These are phyloP conservation scores for Donacobius atricapilla DNA, from an alignment of 2,113 vertebrate species.

Conservation along the genomic window DNA sequence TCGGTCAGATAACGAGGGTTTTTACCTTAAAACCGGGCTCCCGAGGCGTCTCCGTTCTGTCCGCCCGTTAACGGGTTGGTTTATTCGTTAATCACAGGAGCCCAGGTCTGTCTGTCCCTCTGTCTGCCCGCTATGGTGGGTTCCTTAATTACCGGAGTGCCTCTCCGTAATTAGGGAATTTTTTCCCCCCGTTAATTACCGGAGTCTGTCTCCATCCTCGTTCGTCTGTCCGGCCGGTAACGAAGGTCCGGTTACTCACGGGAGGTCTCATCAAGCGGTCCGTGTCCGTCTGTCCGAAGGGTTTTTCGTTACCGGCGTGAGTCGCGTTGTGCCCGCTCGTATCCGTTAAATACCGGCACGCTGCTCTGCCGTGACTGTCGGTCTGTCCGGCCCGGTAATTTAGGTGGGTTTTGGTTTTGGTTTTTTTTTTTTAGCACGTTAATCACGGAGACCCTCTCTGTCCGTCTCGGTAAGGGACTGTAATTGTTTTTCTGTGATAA, in stretches of 20 bases:
- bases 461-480: not conserved
- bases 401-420: rapidly evolving
- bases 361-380: not conserved
- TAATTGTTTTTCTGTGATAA: not conserved
- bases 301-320: not conserved
- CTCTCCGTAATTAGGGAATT: not conserved
- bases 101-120: not conserved
- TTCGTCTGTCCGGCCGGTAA: not conserved
- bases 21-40: not conserved
- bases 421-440: not conserved
- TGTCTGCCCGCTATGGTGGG: rapidly evolving
- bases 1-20: not conserved
- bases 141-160: not conserved
- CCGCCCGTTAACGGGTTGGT: not conserved
- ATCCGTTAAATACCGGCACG: not conserved
- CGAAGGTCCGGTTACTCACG: not conserved
- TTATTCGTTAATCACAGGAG: not conserved
- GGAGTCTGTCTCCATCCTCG: too few relatives aligned
- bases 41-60: not conserved
- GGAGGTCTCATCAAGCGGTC: not conserved
- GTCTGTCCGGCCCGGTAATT: not conserved
- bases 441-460: not conserved
- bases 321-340: not conserved
- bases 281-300: not conserved
- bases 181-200: not conserved